Percentiles rank a stretch among this genome's conserved stretches.
phyloP scores from a whole-genome alignment of 2,797 vertebrate species.

The Cyclopterus lumpus region DNA sequence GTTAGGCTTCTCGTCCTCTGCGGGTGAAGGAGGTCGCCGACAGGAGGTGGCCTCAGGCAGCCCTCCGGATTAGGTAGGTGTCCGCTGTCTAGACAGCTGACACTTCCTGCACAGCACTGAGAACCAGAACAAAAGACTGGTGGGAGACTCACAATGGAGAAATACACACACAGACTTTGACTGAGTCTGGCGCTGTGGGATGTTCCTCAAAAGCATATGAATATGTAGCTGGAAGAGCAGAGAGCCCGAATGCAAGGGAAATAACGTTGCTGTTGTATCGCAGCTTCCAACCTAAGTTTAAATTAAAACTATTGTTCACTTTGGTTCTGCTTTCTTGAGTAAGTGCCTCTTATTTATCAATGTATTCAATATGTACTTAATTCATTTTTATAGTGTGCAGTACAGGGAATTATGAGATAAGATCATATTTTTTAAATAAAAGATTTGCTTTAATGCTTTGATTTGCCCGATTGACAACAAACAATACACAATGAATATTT shows the following conservation, averaged over 20 bases:
- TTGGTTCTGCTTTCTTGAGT: neutral
- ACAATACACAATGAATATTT: neutral
- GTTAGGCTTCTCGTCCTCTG: slow-evolving; percentile 17
- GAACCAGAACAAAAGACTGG: slow-evolving; percentile 62
- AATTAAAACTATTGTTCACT: slow-evolving; percentile 1
- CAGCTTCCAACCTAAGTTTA: neutral
- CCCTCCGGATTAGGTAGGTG: slow-evolving; percentile 68
- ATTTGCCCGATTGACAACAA: neutral
- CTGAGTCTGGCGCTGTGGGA: slow-evolving; percentile 42
- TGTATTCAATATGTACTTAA: neutral
- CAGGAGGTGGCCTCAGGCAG: slow-evolving; percentile 56
- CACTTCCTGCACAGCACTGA: slow-evolving; percentile 59
- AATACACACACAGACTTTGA: slow-evolving; percentile 58
- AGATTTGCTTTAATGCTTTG: no score
- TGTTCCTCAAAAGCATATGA: slow-evolving; percentile 66
- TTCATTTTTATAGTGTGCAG: neutral
- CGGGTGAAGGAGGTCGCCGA: slow-evolving; percentile 43
- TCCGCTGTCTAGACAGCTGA: slow-evolving; percentile 75
- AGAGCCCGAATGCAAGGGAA: neutral
- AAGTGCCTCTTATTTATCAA: neutral
- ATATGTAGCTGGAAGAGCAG: slow-evolving; percentile 3
- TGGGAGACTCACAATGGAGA: slow-evolving; percentile 56
- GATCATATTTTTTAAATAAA: neutral
- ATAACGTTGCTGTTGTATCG: neutral
- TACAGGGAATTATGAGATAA: neutral